phyloP scores from a whole-genome alignment of 2,113 vertebrate species.

The Chionomys nivalis region DNA sequence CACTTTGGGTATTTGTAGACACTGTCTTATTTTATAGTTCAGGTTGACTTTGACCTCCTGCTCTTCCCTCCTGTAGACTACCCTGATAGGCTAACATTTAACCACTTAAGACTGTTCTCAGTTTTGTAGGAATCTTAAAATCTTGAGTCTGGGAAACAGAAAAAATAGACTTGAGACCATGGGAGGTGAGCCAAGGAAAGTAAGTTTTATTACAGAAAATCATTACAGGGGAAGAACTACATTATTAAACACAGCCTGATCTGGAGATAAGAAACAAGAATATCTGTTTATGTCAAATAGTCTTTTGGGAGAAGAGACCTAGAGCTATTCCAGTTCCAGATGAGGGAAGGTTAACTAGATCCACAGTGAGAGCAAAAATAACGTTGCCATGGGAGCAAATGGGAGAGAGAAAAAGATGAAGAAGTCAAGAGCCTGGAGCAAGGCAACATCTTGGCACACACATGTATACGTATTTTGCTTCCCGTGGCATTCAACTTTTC shows the following conservation, averaged over 20 bases:
- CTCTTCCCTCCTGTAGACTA: neutral
- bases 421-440: neutral
- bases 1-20: neutral
- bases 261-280: neutral
- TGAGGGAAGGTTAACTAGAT: neutral
- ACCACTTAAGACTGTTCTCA: neutral
- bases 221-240: neutral
- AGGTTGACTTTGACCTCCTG: neutral
- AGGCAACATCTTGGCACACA: neutral
- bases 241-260: neutral
- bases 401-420: neutral
- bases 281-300: neutral
- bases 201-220: neutral
- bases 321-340: neutral
- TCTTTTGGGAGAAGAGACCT: neutral
- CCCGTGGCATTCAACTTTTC: neutral
- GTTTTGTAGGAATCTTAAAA: neutral
- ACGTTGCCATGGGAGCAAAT: neutral
- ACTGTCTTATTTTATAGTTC: neutral
- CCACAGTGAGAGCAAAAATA: neutral
- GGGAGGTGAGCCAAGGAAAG: neutral
- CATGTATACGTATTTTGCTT: rapidly evolving
- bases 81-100: neutral
- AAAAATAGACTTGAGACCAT: neutral
- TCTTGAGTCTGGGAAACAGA: neutral